Conservation (phyloP, 2,797 vertebrate species). For the Loris lydekkerianus region DNA sequence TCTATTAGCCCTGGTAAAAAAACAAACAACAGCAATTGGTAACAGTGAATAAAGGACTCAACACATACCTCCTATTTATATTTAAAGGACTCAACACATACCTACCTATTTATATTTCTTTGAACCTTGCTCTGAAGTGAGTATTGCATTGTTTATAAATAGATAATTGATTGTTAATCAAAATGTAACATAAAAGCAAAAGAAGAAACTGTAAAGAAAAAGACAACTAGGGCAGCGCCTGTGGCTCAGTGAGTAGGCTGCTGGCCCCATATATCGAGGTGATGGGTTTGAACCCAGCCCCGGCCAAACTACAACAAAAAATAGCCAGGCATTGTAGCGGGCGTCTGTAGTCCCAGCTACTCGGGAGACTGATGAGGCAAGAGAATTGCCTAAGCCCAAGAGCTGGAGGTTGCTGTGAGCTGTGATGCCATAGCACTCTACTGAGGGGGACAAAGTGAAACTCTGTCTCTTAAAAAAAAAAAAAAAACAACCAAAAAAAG, state of each 20-base stretch:
- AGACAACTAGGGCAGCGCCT: not conserved
- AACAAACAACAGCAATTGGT: not conserved
- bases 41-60: not conserved
- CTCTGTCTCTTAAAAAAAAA: not conserved
- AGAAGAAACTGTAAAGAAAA: not conserved
- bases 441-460: too few relatives aligned
- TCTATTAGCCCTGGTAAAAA: not conserved
- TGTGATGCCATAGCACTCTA: too few relatives aligned
- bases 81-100: not conserved
- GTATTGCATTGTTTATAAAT: not conserved
- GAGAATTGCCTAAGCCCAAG: too few relatives aligned
- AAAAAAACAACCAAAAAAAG: not conserved
- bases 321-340: too few relatives aligned
- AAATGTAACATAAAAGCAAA: constrained; percentile 3
- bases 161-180: not conserved
- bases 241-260: too few relatives aligned
- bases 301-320: too few relatives aligned
- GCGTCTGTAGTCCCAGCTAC: too few relatives aligned
- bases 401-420: too few relatives aligned
- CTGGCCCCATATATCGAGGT: too few relatives aligned
- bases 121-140: not conserved
- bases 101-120: not conserved
- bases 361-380: too few relatives aligned
- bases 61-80: not conserved
- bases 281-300: too few relatives aligned